Conservation (phyloP, 2,888 invertebrate species). For the Pammene fasciana region DNA sequence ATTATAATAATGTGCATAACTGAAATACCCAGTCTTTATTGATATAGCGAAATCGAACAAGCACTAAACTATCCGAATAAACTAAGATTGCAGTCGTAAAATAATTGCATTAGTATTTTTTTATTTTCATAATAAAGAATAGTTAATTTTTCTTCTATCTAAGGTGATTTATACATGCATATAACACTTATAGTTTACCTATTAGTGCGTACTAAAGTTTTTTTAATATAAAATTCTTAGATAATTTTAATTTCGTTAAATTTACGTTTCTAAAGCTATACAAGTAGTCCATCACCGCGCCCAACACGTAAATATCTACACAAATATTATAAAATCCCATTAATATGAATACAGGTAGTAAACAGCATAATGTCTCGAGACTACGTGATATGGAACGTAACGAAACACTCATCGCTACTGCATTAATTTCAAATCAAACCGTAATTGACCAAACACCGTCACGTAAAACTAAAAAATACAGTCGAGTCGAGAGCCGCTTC, state of each 20-base stretch:
- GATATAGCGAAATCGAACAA: slow-evolving; percentile 54
- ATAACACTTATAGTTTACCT: slow-evolving; percentile 61
- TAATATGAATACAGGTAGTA: slow-evolving; percentile 64
- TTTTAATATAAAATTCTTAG: slow-evolving; percentile 70
- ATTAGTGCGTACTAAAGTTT: slow-evolving; percentile 67
- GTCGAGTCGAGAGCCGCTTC: slow-evolving; percentile 26
- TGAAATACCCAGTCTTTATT: slow-evolving; percentile 48
- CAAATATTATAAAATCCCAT: slow-evolving; percentile 61
- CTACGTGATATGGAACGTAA: slow-evolving; percentile 72
- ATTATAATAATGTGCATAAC: slow-evolving; percentile 40
- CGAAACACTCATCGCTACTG: slow-evolving; percentile 49
- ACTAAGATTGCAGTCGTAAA: slow-evolving; percentile 59
- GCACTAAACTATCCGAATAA: slow-evolving; percentile 39
- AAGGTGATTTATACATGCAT: slow-evolving; percentile 69
- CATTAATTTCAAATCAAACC: slow-evolving; percentile 57
- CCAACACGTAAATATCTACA: slow-evolving; percentile 67
- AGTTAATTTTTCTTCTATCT: slow-evolving; percentile 66
- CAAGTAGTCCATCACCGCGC: slow-evolving; percentile 74
- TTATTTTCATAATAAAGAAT: slow-evolving; percentile 43
- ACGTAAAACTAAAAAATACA: slow-evolving; percentile 57
- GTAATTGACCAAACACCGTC: slow-evolving; percentile 77
- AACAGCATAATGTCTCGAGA: slow-evolving; percentile 62
- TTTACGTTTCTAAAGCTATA: slow-evolving; percentile 69
- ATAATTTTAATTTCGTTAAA: slow-evolving; percentile 61
- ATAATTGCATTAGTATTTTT: slow-evolving; percentile 54